Evolutionary conservation across 2,113 vertebrate species (phyloP), one percentile per base, ranked within the genome.

Genomic region (Tamias sibiricus): DNA sequence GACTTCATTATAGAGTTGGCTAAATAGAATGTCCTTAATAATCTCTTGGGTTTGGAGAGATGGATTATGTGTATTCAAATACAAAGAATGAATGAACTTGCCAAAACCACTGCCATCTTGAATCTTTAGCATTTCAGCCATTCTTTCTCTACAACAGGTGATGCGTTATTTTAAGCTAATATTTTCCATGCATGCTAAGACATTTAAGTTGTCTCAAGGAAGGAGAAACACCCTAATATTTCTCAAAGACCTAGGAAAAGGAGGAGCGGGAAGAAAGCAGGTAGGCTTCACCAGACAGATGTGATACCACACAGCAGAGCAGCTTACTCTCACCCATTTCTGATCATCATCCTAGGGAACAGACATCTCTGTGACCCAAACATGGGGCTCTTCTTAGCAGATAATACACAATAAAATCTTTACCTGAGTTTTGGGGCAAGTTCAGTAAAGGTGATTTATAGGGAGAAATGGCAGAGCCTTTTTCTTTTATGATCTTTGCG

Each of bases 121-220:
- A 64, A 35, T 71, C 35, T 69, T 76, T 79, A 62, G 92, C 57
- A 6, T 80, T 90, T 91, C 75, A 81, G 71, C 49, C 17, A 19
- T 94, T 59, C 13, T 94, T 97, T 94, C 90, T 88, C 77, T 75
- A 92, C 40, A 79, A 47, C 26, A 85, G 37, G 19, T 10, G 77
- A 10, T 62, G 12, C 47, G 40, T 80, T 94, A 71, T 88, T 87
- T 32, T 74, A 86, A 94, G 35, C 37, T 80, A 52, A 47, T 71
- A 13, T 91, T 96, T 86, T 72, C 64, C 26, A 35, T 1, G 9
- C 64, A 47, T 72, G 10, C 49, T 49, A 68, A 91, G 30, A 83
- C 68, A 95, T 59, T 89, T 13, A 57, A 85, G 42, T 54, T 76
- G 49, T 62, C 54, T 75, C 13, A 49, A 74, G 22, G 5, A 44